Evolutionary conservation across 2,888 invertebrate species (phyloP).

Genomic region (Keiferia lycopersicella): DNA sequence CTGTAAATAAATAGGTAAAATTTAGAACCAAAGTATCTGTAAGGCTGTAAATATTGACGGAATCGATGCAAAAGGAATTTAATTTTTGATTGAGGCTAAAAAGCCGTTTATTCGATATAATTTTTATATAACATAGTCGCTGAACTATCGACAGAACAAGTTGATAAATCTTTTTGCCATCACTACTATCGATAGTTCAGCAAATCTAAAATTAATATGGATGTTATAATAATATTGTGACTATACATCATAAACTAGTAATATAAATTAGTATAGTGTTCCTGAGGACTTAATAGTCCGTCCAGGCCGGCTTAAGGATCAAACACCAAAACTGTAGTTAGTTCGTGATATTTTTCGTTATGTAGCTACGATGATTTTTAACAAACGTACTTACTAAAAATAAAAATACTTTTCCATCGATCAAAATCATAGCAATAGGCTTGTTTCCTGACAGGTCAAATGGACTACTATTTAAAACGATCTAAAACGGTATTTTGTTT

Average conservation of each 20-base stretch:
- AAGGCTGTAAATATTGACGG: slow-evolving; percentile 30
- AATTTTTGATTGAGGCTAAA: slow-evolving; percentile 48
- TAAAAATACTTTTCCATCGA: background rate
- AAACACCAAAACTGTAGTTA: slow-evolving; percentile 79
- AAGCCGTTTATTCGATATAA: slow-evolving; percentile 29
- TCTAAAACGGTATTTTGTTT: too few relatives aligned
- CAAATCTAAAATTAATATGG: background rate
- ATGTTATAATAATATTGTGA: slow-evolving; percentile 15
- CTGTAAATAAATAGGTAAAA: slow-evolving; percentile 15
- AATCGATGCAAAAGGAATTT: slow-evolving; percentile 72
- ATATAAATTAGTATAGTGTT: slow-evolving; percentile 62
- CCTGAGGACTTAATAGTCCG: slow-evolving; percentile 75
- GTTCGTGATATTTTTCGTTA: slow-evolving; percentile 51
- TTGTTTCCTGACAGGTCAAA: too few relatives aligned
- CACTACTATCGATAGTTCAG: background rate
- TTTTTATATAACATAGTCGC: background rate
- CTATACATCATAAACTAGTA: slow-evolving; percentile 31
- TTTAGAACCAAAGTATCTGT: slow-evolving; percentile 12
- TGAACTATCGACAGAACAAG: background rate
- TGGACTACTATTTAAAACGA: too few relatives aligned
- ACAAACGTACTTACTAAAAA: background rate
- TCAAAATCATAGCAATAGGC: too few relatives aligned
- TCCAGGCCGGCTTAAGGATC: slow-evolving; percentile 74
- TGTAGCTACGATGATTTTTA: slow-evolving; percentile 52
- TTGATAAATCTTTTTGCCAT: too few relatives aligned